phyloP scores from a whole-genome alignment of 1,140 invertebrate genomes.

The Eufriesea mexicana region DNA sequence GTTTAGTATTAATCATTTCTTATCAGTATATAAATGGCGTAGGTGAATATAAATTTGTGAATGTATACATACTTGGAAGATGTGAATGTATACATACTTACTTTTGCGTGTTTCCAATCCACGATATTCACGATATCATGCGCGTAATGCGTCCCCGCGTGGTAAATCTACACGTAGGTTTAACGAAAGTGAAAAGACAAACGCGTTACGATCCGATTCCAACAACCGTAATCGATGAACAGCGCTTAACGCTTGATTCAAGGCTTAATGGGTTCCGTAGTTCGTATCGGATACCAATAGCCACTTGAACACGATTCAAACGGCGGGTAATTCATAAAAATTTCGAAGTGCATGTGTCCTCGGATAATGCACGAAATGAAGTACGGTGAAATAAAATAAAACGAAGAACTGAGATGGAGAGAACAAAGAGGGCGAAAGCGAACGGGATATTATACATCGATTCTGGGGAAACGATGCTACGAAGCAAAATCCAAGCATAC shows the following conservation, averaged over 20 bases:
- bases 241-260: neutral
- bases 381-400: neutral
- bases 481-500: neutral
- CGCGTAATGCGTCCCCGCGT: no score
- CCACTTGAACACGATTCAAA: slow-evolving; percentile 19
- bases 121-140: no score
- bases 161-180: neutral
- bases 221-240: slow-evolving; percentile 10
- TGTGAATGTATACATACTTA: no score
- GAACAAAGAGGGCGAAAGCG: neutral
- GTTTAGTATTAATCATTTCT: no score
- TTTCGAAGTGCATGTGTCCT: neutral
- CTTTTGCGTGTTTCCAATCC: no score
- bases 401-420: neutral
- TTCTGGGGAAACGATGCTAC: neutral
- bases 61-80: no score
- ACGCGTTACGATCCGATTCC: neutral
- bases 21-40: no score
- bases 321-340: slow-evolving; percentile 19
- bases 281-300: slow-evolving; percentile 18
- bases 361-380: neutral
- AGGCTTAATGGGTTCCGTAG: neutral
- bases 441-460: slow-evolving; percentile 13
- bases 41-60: no score
- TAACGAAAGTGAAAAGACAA: neutral